Base-by-base conservation (phyloP, 2,113 vertebrate genomes). In the Platichthys stellatus region DNA sequence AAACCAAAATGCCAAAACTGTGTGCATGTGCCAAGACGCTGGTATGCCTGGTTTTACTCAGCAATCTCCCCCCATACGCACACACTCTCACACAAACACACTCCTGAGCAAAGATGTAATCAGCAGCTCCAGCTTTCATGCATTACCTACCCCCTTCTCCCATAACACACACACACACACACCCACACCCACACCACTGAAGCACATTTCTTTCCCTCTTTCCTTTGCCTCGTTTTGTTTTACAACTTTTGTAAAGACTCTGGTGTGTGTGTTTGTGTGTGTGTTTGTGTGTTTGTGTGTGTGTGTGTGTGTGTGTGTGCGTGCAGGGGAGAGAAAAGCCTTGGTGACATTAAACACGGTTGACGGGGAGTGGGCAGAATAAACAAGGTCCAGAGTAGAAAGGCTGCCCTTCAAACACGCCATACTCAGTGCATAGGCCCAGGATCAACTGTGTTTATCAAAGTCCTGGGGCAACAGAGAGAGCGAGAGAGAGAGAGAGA, bases 321-420 rank as follows among this genome's bases (percentile, higher is more conserved):
- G 45, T 80, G 74, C n/a, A 68, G 62, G 56, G 58, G 60, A 78
- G 72, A 86, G 79, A 72, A 92, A 90, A 80, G 81, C 78, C 82
- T 82, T 83, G 82, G 85, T 93, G 91, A 94, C 92, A 93, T 93
- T 93, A 93, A 93, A 90, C 91, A 93, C 80, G 67, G 86, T 77
- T 88, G 85, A 84, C 61, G 66, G 88, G 86, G 83, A 92, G 85
- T 67, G 71, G 76, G 81, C 88, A 90, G 90, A 91, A 89, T 92
- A 92, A 94, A 94, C 92, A 93, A 76, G 78, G 86, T 74, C 62
- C 76, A 58, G 73, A 88, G 73, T 81, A 88, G 75, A 90, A 88
- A 81, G 86, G 83, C 72, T 81, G 69, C 69, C 80, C 84, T 88
- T 92, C 86, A 91, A 85, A 91, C 89, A 86, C 66, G 67, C 69